Percentiles rank a stretch among this genome's conserved stretches.
These are phyloP conservation scores for Cebidichthys violaceus DNA, from an alignment of 2,113 vertebrate genomes.

Conservation along the genomic window DNA sequence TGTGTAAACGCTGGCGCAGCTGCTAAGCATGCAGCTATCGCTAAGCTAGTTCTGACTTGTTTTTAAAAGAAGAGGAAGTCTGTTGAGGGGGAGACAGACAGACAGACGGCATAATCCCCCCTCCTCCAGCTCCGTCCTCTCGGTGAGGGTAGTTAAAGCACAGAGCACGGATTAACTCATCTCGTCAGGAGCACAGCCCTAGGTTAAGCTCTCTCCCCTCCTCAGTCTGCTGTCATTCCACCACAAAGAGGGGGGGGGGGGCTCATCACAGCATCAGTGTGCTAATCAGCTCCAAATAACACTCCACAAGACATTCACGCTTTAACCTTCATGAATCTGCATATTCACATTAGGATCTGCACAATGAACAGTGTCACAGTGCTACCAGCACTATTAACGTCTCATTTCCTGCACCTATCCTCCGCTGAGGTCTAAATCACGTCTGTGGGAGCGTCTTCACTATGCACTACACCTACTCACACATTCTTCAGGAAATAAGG, in stretches of 20 bases:
- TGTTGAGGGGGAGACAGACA: neutral
- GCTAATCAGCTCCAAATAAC: neutral
- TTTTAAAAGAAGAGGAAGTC: constrained; percentile 19
- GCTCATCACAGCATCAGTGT: neutral
- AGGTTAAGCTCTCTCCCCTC: constrained; percentile 53
- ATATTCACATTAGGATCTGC: neutral
- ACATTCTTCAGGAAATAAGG: neutral
- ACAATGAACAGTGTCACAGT: neutral
- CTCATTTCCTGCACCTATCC: neutral
- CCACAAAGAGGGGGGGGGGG: constrained; percentile 12
- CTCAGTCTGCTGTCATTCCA: constrained; percentile 33
- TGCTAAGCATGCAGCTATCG: neutral
- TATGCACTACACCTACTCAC: constrained; percentile 13
- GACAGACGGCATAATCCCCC: constrained; percentile 39
- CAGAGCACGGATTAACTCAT: constrained; percentile 74
- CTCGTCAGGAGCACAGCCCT: constrained; percentile 50
- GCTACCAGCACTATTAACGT: neutral
- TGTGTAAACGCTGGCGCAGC: neutral
- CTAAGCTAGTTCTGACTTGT: constrained; percentile 20
- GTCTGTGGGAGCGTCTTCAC: constrained; percentile 1
- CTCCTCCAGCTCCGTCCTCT: constrained; percentile 18
- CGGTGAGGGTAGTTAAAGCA: constrained; percentile 52
- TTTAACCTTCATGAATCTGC: neutral
- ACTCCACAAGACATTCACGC: neutral
- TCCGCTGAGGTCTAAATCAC: constrained; percentile 28